These are phyloP conservation scores for Chascanopsetta lugubris DNA, from an alignment of 2,113 vertebrate genomes.

Conservation along the genomic window DNA sequence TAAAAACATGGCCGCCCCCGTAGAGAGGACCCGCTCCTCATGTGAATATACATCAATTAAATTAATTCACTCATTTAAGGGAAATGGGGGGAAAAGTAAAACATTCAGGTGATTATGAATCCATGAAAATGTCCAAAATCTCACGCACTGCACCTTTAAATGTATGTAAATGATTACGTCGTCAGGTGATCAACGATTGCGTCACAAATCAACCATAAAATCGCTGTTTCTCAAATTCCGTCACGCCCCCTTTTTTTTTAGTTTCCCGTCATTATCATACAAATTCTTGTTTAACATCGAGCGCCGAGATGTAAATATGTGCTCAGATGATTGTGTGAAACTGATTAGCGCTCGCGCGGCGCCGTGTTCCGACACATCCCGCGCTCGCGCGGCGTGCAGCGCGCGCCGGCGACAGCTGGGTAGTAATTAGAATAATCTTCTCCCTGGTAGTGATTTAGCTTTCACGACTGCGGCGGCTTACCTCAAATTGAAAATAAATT, in stretches of 20 bases:
- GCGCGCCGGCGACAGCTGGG: slow-evolving; percentile 77
- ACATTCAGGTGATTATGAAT: no score
- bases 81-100: no score
- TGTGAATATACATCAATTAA: no score
- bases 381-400: slow-evolving; percentile 72
- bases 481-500: slow-evolving; percentile 84
- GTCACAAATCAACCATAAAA: slow-evolving; percentile 70
- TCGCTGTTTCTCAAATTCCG: slow-evolving; percentile 60
- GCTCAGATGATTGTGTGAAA: slow-evolving; percentile 73
- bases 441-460: slow-evolving; percentile 80
- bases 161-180: not conserved
- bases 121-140: slow-evolving; percentile 33
- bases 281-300: slow-evolving; percentile 71
- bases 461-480: slow-evolving; percentile 79
- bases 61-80: no score
- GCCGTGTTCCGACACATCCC: slow-evolving; percentile 72
- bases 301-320: slow-evolving; percentile 69
- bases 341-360: slow-evolving; percentile 74
- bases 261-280: slow-evolving; percentile 69
- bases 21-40: no score
- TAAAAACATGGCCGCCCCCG: no score
- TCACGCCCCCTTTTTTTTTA: slow-evolving; percentile 54
- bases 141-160: slow-evolving; percentile 22
- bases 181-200: slow-evolving; percentile 50
- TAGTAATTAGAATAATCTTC: slow-evolving; percentile 84